A percentile compares a stretch with the other conserved stretches of the same genome.
Conservation (phyloP, 1,140 invertebrate species). For the Drosophila nigromelanica region DNA sequence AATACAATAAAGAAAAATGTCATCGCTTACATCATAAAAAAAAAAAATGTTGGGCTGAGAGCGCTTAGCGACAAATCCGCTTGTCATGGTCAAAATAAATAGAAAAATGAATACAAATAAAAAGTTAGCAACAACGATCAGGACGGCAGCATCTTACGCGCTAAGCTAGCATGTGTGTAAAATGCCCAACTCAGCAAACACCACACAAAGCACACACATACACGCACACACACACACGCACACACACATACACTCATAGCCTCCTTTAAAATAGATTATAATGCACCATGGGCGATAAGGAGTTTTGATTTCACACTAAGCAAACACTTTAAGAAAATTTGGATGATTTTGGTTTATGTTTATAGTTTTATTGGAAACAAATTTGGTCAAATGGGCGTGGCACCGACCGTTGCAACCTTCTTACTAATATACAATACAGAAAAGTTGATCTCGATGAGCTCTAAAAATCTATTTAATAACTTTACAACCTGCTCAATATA, state of each 20-base stretch:
- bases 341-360: no score
- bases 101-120: slow-evolving; percentile 55
- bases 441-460: no score
- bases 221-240: slow-evolving; percentile 6
- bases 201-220: background rate
- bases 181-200: slow-evolving; percentile 44
- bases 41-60: slow-evolving; percentile 31
- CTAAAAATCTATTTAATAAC: no score
- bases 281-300: no score
- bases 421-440: no score
- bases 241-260: slow-evolving; percentile 50
- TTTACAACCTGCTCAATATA: no score
- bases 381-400: no score
- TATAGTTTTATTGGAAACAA: no score
- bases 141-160: slow-evolving; percentile 64
- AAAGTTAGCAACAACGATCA: slow-evolving; percentile 11
- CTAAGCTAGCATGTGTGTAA: slow-evolving; percentile 72
- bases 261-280: slow-evolving; percentile 40
- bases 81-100: slow-evolving; percentile 59
- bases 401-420: no score
- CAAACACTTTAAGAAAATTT: no score
- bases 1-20: slow-evolving; percentile 27
- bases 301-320: no score
- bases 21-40: slow-evolving; percentile 37
- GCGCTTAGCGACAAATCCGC: slow-evolving; percentile 72